Percentiles rank a stretch among this genome's conserved stretches.
phyloP scores from a whole-genome alignment of 92 coral and sea anemone genomes.

The Parazoanthus swiftii region DNA sequence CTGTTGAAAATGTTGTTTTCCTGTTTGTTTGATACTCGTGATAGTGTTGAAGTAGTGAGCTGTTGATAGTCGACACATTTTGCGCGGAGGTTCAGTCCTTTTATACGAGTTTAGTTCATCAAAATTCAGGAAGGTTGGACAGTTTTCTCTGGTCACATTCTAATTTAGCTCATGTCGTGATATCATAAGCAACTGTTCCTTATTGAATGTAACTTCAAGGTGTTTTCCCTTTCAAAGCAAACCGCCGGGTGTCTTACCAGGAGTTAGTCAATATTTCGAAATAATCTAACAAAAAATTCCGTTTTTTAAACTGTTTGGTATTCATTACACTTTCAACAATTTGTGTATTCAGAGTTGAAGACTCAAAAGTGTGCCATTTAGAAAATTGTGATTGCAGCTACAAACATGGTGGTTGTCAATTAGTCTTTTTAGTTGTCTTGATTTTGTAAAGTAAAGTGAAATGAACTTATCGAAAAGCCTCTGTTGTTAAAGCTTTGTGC shows the following conservation, averaged over 20 bases:
- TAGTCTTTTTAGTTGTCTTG: not conserved
- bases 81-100: not conserved
- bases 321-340: not conserved
- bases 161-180: not conserved
- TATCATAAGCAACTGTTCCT: not conserved
- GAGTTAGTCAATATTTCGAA: not conserved
- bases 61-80: not conserved
- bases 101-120: not conserved
- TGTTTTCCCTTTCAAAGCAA: not conserved
- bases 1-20: not conserved
- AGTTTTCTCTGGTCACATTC: not conserved
- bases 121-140: not conserved
- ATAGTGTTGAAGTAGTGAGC: not conserved
- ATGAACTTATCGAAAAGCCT: too few species aligned
- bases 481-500: not conserved
- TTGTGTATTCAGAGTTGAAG: too few species aligned
- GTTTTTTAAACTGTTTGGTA: not conserved
- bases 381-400: not conserved
- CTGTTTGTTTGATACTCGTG: not conserved
- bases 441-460: not conserved
- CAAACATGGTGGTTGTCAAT: not conserved
- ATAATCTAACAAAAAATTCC: not conserved
- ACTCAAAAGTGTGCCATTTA: too few species aligned
- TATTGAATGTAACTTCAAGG: not conserved
- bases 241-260: conserved; percentile 7